phyloP scores from a whole-genome alignment of 2,113 vertebrate genomes.

The Sprattus sprattus region DNA sequence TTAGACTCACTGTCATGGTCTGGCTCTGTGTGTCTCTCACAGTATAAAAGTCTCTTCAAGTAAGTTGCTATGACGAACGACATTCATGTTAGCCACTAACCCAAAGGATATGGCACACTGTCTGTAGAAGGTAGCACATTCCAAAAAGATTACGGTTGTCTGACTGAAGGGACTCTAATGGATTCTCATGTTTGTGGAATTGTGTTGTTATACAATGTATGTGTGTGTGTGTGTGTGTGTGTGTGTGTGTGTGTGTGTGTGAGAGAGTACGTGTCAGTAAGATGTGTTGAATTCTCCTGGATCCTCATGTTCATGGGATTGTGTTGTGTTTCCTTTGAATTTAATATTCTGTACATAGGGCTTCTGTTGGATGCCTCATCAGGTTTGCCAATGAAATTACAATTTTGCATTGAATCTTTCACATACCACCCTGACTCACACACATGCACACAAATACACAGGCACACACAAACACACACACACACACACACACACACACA shows the following conservation, averaged over 20 bases:
- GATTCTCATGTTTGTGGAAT: background rate
- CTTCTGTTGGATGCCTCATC: background rate
- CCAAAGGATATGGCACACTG: too few species aligned
- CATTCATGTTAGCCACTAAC: too few species aligned
- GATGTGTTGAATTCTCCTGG: too few species aligned
- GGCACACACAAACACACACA: background rate
- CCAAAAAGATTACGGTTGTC: background rate
- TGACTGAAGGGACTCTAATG: background rate
- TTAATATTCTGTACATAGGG: background rate
- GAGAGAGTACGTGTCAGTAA: background rate
- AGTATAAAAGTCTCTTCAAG: too few species aligned
- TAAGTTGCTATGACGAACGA: too few species aligned
- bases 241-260: background rate
- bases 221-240: background rate
- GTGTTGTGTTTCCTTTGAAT: background rate
- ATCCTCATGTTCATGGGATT: too few species aligned
- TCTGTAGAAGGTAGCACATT: too few species aligned
- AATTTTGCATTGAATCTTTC: background rate
- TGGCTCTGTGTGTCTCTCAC: too few species aligned
- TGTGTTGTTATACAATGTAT: background rate
- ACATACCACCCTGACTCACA: constrained; percentile 4
- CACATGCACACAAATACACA: background rate
- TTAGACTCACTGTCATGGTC: too few species aligned
- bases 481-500: background rate
- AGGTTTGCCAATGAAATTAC: background rate